A percentile compares a stretch with the other conserved stretches of the same genome.
These are phyloP conservation scores for Virgularia gustaviana DNA, from an alignment of 92 coral and sea anemone species.

Conservation along the genomic window DNA sequence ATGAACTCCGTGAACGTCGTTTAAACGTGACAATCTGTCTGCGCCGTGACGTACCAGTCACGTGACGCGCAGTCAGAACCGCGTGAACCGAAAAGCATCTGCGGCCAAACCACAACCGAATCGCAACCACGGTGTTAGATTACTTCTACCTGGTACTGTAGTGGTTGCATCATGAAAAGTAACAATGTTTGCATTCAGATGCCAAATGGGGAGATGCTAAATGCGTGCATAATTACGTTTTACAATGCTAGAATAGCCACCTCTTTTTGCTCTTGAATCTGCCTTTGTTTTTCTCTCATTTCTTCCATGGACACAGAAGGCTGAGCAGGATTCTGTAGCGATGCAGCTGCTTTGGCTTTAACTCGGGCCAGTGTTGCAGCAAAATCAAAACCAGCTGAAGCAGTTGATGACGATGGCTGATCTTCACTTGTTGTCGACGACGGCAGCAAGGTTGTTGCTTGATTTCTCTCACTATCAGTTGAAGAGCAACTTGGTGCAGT, in stretches of 20 bases:
- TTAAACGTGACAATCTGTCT: too few relatives aligned
- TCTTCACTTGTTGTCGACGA: constrained; percentile 36
- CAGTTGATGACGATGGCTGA: constrained; percentile 28
- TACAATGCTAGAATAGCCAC: background rate
- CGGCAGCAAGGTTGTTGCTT: constrained; percentile 7
- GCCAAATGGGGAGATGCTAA: too few relatives aligned
- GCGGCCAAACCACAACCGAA: too few relatives aligned
- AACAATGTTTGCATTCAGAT: too few relatives aligned
- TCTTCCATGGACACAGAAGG: constrained; percentile 68
- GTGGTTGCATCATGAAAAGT: too few relatives aligned
- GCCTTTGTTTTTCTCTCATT: constrained; percentile 79
- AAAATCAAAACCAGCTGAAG: constrained; percentile 31
- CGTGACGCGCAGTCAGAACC: too few relatives aligned
- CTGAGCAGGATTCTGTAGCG: constrained; percentile 61
- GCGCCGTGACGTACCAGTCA: too few relatives aligned
- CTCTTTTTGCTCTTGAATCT: constrained; percentile 63
- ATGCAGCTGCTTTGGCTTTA: constrained; percentile 67
- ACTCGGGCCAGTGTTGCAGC: constrained; percentile 62
- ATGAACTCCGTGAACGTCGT: too few relatives aligned
- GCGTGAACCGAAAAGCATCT: too few relatives aligned
- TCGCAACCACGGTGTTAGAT: too few relatives aligned
- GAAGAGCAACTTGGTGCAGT: background rate
- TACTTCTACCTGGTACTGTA: too few relatives aligned
- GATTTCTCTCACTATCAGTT: background rate
- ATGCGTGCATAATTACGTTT: too few relatives aligned